Percentiles rank a stretch among this genome's conserved stretches.
Conservation (phyloP, 1,140 invertebrate species). For the Lysiphlebus fabarum region DNA sequence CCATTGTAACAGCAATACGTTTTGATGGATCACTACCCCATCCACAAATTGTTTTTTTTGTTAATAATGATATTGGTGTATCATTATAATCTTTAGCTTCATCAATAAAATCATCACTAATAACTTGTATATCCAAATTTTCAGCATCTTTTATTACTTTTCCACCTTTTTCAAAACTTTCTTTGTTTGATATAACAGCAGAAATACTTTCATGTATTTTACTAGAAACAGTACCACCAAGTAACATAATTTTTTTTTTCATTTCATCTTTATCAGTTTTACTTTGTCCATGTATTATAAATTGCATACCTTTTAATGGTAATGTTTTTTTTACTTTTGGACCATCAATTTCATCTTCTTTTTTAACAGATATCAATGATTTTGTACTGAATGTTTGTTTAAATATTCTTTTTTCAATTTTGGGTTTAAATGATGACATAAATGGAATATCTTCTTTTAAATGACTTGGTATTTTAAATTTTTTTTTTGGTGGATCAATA, state of each 20-base stretch:
- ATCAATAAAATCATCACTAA: slow-evolving; percentile 76
- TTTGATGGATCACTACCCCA: slow-evolving; percentile 75
- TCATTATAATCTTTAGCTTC: slow-evolving; percentile 59
- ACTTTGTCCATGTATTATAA: slow-evolving; percentile 69
- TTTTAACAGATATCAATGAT: slow-evolving; percentile 55
- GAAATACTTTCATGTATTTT: slow-evolving; percentile 67
- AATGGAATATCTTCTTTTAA: slow-evolving; percentile 62
- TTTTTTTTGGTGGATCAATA: slow-evolving; percentile 69
- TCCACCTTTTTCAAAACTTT: slow-evolving; percentile 68
- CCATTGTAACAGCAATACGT: slow-evolving; percentile 51
- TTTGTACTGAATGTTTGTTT: slow-evolving; percentile 57
- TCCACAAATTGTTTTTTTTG: slow-evolving; percentile 70
- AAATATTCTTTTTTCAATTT: slow-evolving; percentile 63
- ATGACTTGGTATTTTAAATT: slow-evolving; percentile 71
- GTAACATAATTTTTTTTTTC: slow-evolving; percentile 65
- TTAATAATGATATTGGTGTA: slow-evolving; percentile 63
- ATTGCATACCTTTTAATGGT: slow-evolving; percentile 76
- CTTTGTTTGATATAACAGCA: slow-evolving; percentile 73
- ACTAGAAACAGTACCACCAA: slow-evolving; percentile 72
- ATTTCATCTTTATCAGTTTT: slow-evolving; percentile 61
- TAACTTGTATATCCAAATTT: slow-evolving; percentile 71
- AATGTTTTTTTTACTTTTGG: slow-evolving; percentile 60
- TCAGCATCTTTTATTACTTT: slow-evolving; percentile 68
- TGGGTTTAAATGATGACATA: slow-evolving; percentile 69
- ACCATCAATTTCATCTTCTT: slow-evolving; percentile 59